Evolutionary conservation across 2,888 invertebrate species (phyloP).

Genomic region (Masnerella sp.): DNA sequence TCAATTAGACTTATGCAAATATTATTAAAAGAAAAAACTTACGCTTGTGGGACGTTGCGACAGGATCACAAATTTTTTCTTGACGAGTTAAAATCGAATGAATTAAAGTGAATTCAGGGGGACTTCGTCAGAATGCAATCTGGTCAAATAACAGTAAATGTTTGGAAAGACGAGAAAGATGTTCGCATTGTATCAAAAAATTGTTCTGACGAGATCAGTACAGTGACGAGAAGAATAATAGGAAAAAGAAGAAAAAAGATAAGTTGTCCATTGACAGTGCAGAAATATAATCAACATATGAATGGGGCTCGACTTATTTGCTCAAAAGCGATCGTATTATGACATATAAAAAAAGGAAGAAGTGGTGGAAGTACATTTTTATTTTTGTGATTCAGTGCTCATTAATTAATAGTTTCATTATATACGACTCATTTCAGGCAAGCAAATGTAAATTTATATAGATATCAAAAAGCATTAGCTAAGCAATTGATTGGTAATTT

Average conservation of each 20-base stretch:
- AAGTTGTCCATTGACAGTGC: slow-evolving; percentile 4
- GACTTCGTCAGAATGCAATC: slow-evolving; percentile 8
- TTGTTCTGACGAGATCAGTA: slow-evolving; percentile 3
- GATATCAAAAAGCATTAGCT: slow-evolving; percentile 2
- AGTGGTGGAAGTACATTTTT: slow-evolving; percentile 8
- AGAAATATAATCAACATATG: slow-evolving; percentile 11
- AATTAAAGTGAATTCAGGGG: background rate
- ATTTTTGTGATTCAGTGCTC: background rate
- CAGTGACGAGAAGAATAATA: slow-evolving; percentile 1
- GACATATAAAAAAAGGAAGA: background rate
- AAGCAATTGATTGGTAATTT: slow-evolving; percentile 9
- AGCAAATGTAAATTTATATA: slow-evolving; percentile 1
- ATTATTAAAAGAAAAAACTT: slow-evolving; percentile 6
- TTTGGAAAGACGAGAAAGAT: slow-evolving; percentile 23
- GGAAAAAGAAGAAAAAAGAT: background rate
- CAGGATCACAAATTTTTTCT: slow-evolving; percentile 14
- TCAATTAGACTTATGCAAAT: slow-evolving; percentile 12
- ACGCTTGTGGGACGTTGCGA: slow-evolving; percentile 22
- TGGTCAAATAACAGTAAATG: slow-evolving; percentile 3
- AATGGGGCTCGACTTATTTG: slow-evolving; percentile 1
- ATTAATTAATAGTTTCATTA: slow-evolving; percentile 3
- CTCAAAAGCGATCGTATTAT: slow-evolving; percentile 4
- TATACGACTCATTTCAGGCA: background rate
- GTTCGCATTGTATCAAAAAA: slow-evolving; percentile 7
- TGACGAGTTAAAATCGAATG: background rate